Percentiles rank a stretch among this genome's conserved stretches.
phyloP scores from a whole-genome alignment of 2,113 vertebrate species.

The Herpailurus yagouaroundi region DNA sequence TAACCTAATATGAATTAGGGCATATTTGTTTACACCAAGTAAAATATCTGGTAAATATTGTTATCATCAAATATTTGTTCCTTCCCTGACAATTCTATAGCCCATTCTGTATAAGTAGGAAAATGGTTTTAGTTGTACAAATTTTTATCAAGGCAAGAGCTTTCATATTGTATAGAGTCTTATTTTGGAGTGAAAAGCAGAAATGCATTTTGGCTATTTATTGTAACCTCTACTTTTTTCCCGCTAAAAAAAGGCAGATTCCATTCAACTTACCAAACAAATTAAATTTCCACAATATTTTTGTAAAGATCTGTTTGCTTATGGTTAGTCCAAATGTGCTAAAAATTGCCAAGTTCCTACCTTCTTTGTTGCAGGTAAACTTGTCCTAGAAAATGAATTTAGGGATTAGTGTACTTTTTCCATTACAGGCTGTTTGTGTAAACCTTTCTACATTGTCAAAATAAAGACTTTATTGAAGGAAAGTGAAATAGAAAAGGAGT shows the following conservation, averaged over 20 bases:
- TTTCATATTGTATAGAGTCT: neutral
- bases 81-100: neutral
- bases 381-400: constrained; percentile 59
- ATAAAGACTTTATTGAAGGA: constrained; percentile 69
- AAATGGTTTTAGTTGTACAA: neutral
- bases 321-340: neutral
- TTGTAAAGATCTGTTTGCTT: constrained; percentile 16
- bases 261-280: neutral
- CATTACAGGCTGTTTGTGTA: constrained; percentile 49
- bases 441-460: constrained; percentile 64
- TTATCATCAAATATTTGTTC: neutral
- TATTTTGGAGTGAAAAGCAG: neutral
- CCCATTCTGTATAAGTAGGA: neutral
- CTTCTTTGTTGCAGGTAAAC: neutral
- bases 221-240: neutral
- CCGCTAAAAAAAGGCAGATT: neutral
- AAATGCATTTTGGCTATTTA: neutral
- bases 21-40: neutral
- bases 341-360: neutral
- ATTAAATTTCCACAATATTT: neutral
- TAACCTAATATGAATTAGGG: neutral
- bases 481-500: constrained; percentile 65
- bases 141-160: neutral
- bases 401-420: constrained; percentile 61
- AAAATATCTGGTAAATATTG: neutral